Evolutionary conservation across 2,113 vertebrate species (phyloP).

Genomic region (Natator depressus): DNA sequence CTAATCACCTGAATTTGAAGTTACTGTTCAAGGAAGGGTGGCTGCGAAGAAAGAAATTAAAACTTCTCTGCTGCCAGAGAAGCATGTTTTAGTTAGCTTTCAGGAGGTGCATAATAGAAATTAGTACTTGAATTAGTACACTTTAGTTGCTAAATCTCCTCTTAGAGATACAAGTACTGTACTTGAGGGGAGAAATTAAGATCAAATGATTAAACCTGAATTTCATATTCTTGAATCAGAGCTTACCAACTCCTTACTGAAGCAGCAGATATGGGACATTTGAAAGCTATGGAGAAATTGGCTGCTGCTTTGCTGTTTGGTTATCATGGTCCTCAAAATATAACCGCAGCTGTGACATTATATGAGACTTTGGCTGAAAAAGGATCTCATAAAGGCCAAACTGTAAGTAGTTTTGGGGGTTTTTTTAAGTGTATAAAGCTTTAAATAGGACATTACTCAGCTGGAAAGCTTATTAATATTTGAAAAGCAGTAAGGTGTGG

Average conservation of each 20-base stretch:
- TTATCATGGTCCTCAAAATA: slow-evolving; percentile 68
- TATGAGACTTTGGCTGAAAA: slow-evolving; percentile 71
- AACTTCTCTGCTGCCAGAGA: neutral
- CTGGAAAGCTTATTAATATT: neutral
- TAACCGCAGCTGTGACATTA: slow-evolving; percentile 69
- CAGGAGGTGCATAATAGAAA: neutral
- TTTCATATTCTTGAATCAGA: slow-evolving; percentile 63
- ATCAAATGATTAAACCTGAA: slow-evolving; percentile 36
- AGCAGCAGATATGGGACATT: slow-evolving; percentile 70
- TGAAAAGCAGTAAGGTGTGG: neutral
- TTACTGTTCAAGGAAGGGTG: neutral
- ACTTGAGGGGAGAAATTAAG: neutral
- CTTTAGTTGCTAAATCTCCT: neutral
- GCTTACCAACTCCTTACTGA: slow-evolving; percentile 69
- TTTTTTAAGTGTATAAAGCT: neutral
- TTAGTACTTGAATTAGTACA: neutral
- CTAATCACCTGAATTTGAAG: neutral
- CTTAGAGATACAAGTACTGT: neutral
- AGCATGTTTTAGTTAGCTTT: neutral
- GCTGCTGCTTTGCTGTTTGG: slow-evolving; percentile 74
- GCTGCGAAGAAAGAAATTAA: neutral
- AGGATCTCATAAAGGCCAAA: slow-evolving; percentile 74
- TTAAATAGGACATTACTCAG: neutral
- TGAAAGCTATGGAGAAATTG: slow-evolving; percentile 73
- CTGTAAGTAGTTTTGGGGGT: slow-evolving; percentile 56